Base-by-base conservation (phyloP, 2,888 invertebrate species). In the Periphyllus acericola region DNA sequence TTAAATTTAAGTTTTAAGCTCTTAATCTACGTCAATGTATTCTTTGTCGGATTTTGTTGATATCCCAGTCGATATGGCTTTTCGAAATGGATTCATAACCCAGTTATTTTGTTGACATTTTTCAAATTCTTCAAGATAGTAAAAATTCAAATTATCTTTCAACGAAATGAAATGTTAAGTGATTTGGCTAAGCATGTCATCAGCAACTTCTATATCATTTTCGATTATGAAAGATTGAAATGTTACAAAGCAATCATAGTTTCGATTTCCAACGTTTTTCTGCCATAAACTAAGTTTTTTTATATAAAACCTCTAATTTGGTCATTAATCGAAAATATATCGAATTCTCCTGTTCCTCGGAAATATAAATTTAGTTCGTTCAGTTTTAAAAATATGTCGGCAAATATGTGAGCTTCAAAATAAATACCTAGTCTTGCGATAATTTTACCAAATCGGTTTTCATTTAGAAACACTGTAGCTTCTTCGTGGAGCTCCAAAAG, bases 101-200 rank as follows among this genome's bases (percentile, higher is more conserved):
- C 82, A 68, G 68, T 25, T 68, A 68, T 17, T 82, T 36, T 52
- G n/a, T 29, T 71, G 3, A 46, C 19, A 82, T 46, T 82, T 82
- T 82, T 68, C 5, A 25, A 36, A 40, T 71, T 68, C 82, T 68
- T 68, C 36, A 68, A 78, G 55, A 78, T 32, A 75, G 46, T 46
- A 40, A 46, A 76, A 76, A 34, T 79, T 34, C 55, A 79, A 82
- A 68, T 82, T 82, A 68, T 82, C 72, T 82, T 82, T 82, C 52
- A 68, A 82, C 3, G 29, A 68, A 82, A 72, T 52, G 21, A 82
- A 82, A 72, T 82, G 68, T n/a, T 21, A 71, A 52, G 32, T 21
- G 21, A 82, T 68, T 29, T 68, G 68, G 29, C 29, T 46, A 71
- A 82, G 68, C 46, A 82, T 71, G 71, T 68, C 46, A 71, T 46